Base-by-base conservation (phyloP, 2,797 vertebrate species). In the Psittacula derbiana region DNA sequence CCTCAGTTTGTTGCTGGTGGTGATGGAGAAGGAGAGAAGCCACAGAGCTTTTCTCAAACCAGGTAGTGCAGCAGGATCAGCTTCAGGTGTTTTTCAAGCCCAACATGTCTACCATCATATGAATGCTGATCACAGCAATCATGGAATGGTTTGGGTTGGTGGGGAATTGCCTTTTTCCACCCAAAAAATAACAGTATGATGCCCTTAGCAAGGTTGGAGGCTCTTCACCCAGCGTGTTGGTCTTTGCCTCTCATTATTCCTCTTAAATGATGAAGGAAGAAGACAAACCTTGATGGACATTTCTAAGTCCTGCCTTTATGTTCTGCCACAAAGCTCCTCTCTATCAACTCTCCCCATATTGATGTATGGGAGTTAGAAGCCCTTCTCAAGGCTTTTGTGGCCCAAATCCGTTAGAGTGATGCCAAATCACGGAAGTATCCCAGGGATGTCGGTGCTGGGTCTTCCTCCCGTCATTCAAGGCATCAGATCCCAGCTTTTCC, bases 211-310 rank as follows among this genome's bases (percentile, higher is more conserved):
- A 78, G 24, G 30, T 50, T 46, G 21, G 49, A 57, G 53, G 12
- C 2, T 82, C 21, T 61, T 21, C 28, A 41, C 17, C 14, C 33
- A 14, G 8, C 1, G 0, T 8, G 2, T 28, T 72, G 33, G 7
- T 52, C 43, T 80, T 90, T 78, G 4, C 7, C 7, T 75, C 33
- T 61, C 7, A 10, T 84, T 50, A 17, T 67, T 64, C 21, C 19
- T 84, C 44, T 57, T 71, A 55, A 49, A 18, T 36, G 27, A 10
- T 43, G 10, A 62, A 55, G 36, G 18, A 67, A 55, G 20, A 76
- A 55, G 40, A 13, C 25, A 64, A 61, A 88, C 16, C 20, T 24
- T 73, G n/a, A 6, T 43, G 20, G 43, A 25, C 15, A 44, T 12
- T 50, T 71, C 11, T 4, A 67, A 60, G 10, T 41, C 57, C n/a